A percentile compares a stretch with the other conserved stretches of the same genome.
phyloP scores from a whole-genome alignment of 2,113 vertebrate species.

The Festucalex cinctus region DNA sequence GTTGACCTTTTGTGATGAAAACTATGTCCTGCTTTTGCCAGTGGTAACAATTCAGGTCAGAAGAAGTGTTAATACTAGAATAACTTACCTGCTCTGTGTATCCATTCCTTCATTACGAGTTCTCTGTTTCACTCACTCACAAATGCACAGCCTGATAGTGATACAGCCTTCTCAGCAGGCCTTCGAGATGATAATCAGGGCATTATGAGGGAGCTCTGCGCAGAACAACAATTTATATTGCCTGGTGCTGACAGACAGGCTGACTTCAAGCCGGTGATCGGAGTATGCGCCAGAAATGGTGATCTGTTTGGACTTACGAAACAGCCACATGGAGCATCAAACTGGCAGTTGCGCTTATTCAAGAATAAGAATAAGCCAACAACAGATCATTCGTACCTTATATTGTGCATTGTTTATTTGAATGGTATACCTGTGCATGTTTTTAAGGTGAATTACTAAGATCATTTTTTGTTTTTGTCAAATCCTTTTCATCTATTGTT shows the following conservation, averaged over 20 bases:
- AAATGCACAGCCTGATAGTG: neutral
- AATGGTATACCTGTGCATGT: neutral
- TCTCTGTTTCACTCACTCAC: too few relatives aligned
- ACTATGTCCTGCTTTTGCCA: neutral
- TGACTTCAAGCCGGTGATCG: constrained; percentile 15
- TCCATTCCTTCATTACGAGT: neutral
- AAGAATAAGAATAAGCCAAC: neutral
- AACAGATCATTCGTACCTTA: neutral
- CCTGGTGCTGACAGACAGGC: constrained; percentile 30
- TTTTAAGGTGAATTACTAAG: too few relatives aligned
- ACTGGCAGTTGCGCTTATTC: constrained; percentile 15
- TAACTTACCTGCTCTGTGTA: constrained; percentile 13
- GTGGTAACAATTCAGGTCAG: constrained; percentile 14
- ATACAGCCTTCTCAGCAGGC: constrained; percentile 31
- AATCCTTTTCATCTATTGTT: too few relatives aligned
- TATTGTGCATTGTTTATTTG: neutral
- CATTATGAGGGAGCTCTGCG: constrained; percentile 47
- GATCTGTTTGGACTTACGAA: constrained; percentile 2
- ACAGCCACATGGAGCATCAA: neutral
- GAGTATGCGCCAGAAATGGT: neutral
- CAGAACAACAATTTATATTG: constrained; percentile 10
- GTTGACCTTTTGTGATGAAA: constrained; percentile 1
- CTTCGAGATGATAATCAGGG: constrained; percentile 43
- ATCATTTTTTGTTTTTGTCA: too few relatives aligned
- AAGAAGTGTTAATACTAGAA: constrained; percentile 39